A percentile compares a stretch with the other conserved stretches of the same genome.
These are phyloP conservation scores for Zophobas morio DNA, from an alignment of 1,140 invertebrate species.

Conservation along the genomic window DNA sequence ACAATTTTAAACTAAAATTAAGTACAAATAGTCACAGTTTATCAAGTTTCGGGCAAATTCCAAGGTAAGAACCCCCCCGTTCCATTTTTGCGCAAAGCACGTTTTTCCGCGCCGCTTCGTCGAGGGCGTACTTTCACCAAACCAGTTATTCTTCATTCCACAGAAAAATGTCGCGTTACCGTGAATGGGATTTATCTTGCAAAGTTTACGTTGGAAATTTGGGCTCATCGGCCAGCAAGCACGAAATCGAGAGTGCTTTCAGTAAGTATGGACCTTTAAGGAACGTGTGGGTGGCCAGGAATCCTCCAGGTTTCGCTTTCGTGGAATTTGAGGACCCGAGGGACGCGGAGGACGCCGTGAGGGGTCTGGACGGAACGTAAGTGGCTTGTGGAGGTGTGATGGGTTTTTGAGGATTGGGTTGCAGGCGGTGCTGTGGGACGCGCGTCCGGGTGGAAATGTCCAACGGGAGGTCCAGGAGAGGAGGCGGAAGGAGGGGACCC, in stretches of 20 bases:
- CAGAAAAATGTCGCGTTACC: conserved; percentile 79
- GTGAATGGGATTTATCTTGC: conserved; percentile 94
- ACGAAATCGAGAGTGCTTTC: conserved; percentile 93
- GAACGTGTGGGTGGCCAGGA: conserved; percentile 97
- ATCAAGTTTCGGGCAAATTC: not conserved
- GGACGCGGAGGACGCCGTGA: conserved; percentile 98
- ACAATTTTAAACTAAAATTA: conserved; percentile 14
- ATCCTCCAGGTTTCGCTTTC: conserved; percentile 96
- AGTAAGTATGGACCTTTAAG: conserved; percentile 94
- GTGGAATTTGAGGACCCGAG: conserved; percentile 98
- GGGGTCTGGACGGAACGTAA: conserved; percentile 94
- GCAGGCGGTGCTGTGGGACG: conserved; percentile 85
- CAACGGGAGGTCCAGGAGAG: conserved; percentile 84
- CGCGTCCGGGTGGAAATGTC: conserved; percentile 91
- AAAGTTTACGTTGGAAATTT: conserved; percentile 99
- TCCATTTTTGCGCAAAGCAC: not conserved
- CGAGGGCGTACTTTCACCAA: conserved; percentile 33
- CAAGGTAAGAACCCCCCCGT: not conserved
- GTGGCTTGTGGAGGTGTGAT: conserved; percentile 63
- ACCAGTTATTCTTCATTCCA: conserved; percentile 9
- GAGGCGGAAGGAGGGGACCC: conserved; percentile 71
- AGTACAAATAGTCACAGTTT: conserved; percentile 10
- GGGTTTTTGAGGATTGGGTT: not conserved
- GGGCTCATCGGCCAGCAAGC: conserved; percentile 91
- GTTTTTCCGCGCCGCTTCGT: not conserved